phyloP scores from a whole-genome alignment of 2,888 invertebrate species.

The Eupithecia subumbrata region DNA sequence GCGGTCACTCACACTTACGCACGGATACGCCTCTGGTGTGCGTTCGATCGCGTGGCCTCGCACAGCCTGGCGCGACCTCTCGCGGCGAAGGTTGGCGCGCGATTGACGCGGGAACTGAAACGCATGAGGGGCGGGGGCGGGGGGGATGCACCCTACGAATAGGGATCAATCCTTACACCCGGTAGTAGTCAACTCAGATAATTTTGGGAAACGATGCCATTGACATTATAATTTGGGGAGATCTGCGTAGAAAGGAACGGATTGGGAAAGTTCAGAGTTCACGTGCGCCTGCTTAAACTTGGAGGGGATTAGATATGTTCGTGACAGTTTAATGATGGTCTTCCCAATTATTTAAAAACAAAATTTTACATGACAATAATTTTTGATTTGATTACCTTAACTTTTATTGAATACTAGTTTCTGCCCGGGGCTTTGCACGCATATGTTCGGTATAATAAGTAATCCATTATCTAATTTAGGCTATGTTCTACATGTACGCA shows the following conservation, averaged over 20 bases:
- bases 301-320: neutral
- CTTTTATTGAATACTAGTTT: too few species aligned
- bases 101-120: conserved; percentile 65
- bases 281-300: neutral
- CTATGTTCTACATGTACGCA: too few species aligned
- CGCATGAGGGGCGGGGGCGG: conserved; percentile 66
- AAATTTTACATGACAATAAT: too few species aligned
- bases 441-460: too few species aligned
- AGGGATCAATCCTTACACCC: conserved; percentile 64
- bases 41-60: conserved; percentile 67
- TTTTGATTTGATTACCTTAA: too few species aligned
- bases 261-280: conserved; percentile 39
- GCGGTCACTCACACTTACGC: conserved; percentile 64
- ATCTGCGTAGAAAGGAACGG: conserved; percentile 40
- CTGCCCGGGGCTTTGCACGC: too few species aligned
- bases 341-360: neutral
- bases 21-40: conserved; percentile 47
- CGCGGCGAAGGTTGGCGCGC: conserved; percentile 80
- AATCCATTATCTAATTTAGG: too few species aligned
- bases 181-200: conserved; percentile 54
- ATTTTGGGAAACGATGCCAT: conserved; percentile 59
- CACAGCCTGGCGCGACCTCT: conserved; percentile 72
- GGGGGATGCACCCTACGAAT: conserved; percentile 74
- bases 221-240: conserved; percentile 50
- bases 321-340: neutral